Percentiles rank a stretch among this genome's conserved stretches.
Evolutionary conservation across 2,113 vertebrate genomes (phyloP).

Genomic region (Telmatochromis sp.): DNA sequence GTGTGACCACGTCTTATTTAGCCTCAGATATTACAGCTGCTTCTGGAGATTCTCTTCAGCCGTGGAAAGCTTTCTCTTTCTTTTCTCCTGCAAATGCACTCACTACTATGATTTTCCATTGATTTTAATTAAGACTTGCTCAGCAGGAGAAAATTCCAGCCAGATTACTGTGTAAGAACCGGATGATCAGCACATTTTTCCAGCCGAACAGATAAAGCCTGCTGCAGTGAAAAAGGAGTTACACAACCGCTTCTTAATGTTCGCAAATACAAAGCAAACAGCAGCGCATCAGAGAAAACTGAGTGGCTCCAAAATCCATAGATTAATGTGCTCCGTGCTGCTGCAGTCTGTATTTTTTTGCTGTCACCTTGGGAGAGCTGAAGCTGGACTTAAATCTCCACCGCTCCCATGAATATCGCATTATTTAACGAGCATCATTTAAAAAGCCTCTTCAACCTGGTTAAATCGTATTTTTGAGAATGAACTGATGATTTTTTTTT

Average conservation of each 20-base stretch:
- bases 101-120: slow-evolving; percentile 76
- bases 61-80: slow-evolving; percentile 41
- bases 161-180: slow-evolving; percentile 75
- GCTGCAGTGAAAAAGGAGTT: slow-evolving; percentile 56
- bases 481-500: not conserved
- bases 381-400: not conserved
- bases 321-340: not conserved
- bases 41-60: slow-evolving; percentile 25
- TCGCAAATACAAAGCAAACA: not conserved
- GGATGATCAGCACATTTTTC: slow-evolving; percentile 76
- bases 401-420: not conserved
- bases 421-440: not conserved
- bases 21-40: not conserved
- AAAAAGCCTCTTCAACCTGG: not conserved
- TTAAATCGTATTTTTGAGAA: not conserved
- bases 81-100: slow-evolving; percentile 49
- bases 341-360: not conserved
- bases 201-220: slow-evolving; percentile 69
- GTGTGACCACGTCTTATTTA: not conserved
- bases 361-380: not conserved
- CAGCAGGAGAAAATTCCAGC: slow-evolving; percentile 77
- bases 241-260: slow-evolving; percentile 49
- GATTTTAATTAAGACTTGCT: slow-evolving; percentile 79
- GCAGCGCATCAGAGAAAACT: not conserved
- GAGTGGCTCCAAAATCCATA: not conserved